Conservation (phyloP, 2,113 vertebrate genomes). For the Bubo bubo region DNA sequence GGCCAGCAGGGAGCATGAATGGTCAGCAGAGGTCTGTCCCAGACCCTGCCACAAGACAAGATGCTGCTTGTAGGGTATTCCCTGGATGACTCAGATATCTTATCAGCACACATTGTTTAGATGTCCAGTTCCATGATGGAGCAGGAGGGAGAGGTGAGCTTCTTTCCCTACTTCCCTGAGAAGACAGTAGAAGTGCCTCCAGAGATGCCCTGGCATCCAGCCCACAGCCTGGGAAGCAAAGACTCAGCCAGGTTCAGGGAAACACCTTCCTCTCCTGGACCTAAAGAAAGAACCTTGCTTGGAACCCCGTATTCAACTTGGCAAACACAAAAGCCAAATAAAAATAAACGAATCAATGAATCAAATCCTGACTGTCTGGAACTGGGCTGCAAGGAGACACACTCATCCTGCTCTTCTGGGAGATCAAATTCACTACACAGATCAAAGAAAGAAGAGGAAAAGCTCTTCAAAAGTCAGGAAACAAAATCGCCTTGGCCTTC, state of each 20-base stretch:
- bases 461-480: constrained; percentile 67
- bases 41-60: not conserved
- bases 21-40: not conserved
- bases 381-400: not conserved
- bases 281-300: not conserved
- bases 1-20: rapidly evolving
- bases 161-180: not conserved
- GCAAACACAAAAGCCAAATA: constrained; percentile 28
- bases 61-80: not conserved
- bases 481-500: constrained; percentile 59
- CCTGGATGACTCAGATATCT: not conserved
- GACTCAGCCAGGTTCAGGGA: not conserved
- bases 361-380: constrained; percentile 44
- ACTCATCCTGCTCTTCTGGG: constrained; percentile 57
- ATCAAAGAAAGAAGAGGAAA: constrained; percentile 69
- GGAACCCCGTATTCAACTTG: not conserved
- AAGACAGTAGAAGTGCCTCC: not conserved
- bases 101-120: not conserved
- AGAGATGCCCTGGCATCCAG: not conserved
- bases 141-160: not conserved
- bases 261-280: not conserved
- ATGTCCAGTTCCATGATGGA: not conserved
- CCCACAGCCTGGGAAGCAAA: not conserved
- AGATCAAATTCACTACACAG: constrained; percentile 64
- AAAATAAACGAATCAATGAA: constrained; percentile 55